Evolutionary conservation across 1,140 invertebrate species (phyloP).

Genomic region (Sycophila sp.): DNA sequence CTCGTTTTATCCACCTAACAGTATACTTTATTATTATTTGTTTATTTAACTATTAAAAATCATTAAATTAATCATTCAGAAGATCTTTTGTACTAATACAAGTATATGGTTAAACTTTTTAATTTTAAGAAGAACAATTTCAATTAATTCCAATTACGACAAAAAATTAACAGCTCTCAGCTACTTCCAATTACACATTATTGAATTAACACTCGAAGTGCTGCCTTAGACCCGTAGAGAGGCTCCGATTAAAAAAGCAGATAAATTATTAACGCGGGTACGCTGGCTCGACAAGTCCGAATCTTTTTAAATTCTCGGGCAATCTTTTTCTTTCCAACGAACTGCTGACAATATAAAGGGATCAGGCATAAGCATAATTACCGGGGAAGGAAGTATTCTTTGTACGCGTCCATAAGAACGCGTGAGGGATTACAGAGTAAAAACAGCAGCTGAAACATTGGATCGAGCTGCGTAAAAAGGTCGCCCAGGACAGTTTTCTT

Average conservation of each 20-base stretch:
- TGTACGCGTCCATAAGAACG: background rate
- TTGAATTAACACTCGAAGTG: conserved; percentile 32
- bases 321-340: background rate
- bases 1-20: no score
- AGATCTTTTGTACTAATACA: no score
- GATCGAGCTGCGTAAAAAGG: conserved; percentile 43
- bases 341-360: conserved; percentile 14
- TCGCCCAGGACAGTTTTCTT: conserved; percentile 37
- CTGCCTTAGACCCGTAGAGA: background rate
- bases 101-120: no score
- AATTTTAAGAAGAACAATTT: no score
- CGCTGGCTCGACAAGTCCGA: conserved; percentile 19
- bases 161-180: background rate
- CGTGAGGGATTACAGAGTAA: background rate
- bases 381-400: conserved; percentile 28
- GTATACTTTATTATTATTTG: no score
- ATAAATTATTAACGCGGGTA: conserved; percentile 36
- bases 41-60: no score
- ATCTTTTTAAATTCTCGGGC: background rate
- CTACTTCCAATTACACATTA: conserved; percentile 30
- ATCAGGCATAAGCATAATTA: conserved; percentile 33
- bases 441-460: background rate
- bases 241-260: conserved; percentile 36
- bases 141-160: no score
- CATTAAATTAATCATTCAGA: no score